phyloP scores from a whole-genome alignment of 2,888 invertebrate genomes.

The Acleris sparsana region DNA sequence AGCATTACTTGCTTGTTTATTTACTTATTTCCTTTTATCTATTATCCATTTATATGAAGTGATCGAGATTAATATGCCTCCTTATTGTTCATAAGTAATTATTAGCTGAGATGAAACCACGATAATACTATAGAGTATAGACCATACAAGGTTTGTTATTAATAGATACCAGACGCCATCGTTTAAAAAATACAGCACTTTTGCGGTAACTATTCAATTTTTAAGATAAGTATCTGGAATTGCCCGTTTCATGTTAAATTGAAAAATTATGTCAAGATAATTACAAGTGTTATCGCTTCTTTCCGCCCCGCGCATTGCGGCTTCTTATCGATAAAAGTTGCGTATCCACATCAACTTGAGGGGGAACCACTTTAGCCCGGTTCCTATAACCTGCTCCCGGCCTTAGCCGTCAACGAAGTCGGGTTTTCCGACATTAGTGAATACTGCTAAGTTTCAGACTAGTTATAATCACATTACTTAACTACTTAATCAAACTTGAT shows the following conservation, averaged over 20 bases:
- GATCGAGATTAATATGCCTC: no score
- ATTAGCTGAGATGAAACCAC: no score
- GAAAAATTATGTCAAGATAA: conserved; percentile 8
- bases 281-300: conserved; percentile 6
- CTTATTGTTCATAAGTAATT: no score
- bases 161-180: no score
- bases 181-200: no score
- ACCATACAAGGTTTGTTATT: no score
- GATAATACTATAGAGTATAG: no score
- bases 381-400: conserved; percentile 16
- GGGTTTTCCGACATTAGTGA: conserved; percentile 1
- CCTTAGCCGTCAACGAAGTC: background rate
- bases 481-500: background rate
- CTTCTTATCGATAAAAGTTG: conserved; percentile 16
- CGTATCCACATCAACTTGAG: background rate
- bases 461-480: background rate
- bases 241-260: conserved; percentile 2
- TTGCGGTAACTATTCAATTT: background rate
- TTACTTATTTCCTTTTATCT: no score
- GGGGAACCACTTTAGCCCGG: background rate
- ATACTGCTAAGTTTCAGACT: background rate
- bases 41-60: no score
- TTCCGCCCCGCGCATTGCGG: conserved; percentile 4
- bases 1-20: background rate
- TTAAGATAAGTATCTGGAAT: background rate